Evolutionary conservation across 2,888 invertebrate genomes (phyloP).

Genomic region (Hirudinaria manillensis): DNA sequence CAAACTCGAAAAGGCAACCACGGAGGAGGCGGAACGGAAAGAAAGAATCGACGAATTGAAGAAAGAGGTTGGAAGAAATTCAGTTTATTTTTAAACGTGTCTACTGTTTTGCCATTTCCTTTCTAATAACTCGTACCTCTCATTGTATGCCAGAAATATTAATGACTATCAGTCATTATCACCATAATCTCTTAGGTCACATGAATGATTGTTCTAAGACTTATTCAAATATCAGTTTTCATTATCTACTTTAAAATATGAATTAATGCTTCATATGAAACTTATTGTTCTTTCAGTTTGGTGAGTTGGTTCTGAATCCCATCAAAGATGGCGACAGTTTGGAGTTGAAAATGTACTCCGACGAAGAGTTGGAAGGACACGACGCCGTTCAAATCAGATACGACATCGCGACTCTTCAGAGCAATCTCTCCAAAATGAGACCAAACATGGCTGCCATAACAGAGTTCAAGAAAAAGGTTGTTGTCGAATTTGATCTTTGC

Average conservation of each 20-base stretch:
- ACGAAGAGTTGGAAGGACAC: not conserved
- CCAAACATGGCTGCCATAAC: slow-evolving; percentile 63
- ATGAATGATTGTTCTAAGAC: too few species aligned
- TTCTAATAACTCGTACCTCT: too few species aligned
- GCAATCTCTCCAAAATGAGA: slow-evolving; percentile 60
- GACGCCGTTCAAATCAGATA: slow-evolving; percentile 27
- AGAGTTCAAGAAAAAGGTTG: slow-evolving; percentile 59
- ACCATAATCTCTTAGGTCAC: too few species aligned
- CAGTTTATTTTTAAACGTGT: not conserved
- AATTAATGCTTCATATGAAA: not conserved
- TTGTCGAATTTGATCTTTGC: not conserved
- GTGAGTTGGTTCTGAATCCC: slow-evolving; percentile 1
- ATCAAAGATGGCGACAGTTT: not conserved
- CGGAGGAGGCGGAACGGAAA: slow-evolving; percentile 51
- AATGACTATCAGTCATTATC: too few species aligned
- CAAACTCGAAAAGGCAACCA: slow-evolving; percentile 59
- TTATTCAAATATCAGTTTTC: too few species aligned
- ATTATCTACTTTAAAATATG: not conserved
- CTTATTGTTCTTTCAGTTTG: not conserved
- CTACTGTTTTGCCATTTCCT: too few species aligned
- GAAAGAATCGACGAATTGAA: slow-evolving; percentile 52
- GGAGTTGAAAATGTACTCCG: not conserved
- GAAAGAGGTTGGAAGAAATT: slow-evolving; percentile 48
- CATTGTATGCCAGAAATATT: too few species aligned
- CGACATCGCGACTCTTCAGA: slow-evolving; percentile 59